phyloP scores from a whole-genome alignment of 2,113 vertebrate species.

The Stictonetta naevosa region DNA sequence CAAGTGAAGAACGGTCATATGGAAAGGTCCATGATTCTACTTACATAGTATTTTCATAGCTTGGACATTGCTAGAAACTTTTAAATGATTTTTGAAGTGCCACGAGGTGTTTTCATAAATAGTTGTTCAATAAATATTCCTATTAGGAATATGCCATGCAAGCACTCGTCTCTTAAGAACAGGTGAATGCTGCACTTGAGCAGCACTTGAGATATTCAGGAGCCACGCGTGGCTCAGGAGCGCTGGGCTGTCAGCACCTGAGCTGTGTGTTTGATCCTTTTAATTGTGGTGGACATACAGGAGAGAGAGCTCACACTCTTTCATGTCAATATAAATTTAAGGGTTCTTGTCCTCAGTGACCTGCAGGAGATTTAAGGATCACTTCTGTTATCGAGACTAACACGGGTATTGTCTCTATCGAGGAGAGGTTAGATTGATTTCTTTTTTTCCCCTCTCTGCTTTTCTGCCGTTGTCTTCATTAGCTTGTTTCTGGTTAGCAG shows the following conservation, averaged over 20 bases:
- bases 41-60: background rate
- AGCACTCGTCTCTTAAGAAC: background rate
- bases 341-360: background rate
- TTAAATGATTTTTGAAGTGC: background rate
- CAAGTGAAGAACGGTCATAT: background rate
- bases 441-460: background rate
- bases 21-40: background rate
- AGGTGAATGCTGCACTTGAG: background rate
- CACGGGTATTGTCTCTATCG: background rate
- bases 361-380: background rate
- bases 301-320: background rate
- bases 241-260: background rate
- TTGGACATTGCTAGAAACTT: background rate
- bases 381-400: background rate
- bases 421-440: background rate
- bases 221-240: background rate
- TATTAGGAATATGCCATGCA: background rate
- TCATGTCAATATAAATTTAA: background rate
- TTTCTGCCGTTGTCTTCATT: background rate
- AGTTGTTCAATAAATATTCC: background rate
- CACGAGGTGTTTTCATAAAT: background rate
- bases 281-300: background rate
- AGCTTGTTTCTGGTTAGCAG: conserved; percentile 10
- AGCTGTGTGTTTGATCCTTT: background rate
- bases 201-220: background rate